Conservation (phyloP, 1,140 invertebrate species). For the Euglossa dilemma region DNA sequence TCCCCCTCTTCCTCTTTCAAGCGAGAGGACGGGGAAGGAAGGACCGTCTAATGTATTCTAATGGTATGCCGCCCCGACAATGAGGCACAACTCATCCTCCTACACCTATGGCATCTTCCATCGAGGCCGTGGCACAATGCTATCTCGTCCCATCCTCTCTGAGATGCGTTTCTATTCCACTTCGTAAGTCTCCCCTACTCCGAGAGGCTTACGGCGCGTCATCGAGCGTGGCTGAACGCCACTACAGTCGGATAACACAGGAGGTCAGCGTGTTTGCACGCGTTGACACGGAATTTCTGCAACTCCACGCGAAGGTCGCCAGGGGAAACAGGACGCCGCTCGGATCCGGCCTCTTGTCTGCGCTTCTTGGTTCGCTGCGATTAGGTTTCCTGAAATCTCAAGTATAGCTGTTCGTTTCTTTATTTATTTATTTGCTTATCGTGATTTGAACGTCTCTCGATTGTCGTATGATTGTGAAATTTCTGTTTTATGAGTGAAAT, state of each 20-base stretch:
- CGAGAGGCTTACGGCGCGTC: background rate
- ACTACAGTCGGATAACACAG: background rate
- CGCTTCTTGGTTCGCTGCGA: background rate
- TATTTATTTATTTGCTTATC: too few relatives aligned
- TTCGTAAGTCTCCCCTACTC: slow-evolving; percentile 16
- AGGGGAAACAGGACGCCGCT: background rate
- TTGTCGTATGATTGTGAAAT: too few relatives aligned
- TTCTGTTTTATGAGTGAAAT: too few relatives aligned
- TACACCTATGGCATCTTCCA: slow-evolving; percentile 70
- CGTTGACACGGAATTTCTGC: slow-evolving; percentile 55
- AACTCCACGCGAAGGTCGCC: slow-evolving; percentile 42
- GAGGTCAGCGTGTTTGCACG: slow-evolving; percentile 29
- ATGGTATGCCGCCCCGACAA: slow-evolving; percentile 79
- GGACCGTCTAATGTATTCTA: slow-evolving; percentile 76
- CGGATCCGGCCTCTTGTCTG: background rate
- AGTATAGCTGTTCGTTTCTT: too few relatives aligned
- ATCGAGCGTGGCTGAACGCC: slow-evolving; percentile 4
- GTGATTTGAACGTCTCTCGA: too few relatives aligned
- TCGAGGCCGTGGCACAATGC: slow-evolving; percentile 58
- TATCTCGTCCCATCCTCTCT: slow-evolving; percentile 56
- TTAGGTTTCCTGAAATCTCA: too few relatives aligned
- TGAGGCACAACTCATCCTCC: slow-evolving; percentile 78
- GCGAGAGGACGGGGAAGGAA: slow-evolving; percentile 22
- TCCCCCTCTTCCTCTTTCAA: slow-evolving; percentile 36
- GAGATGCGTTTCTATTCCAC: slow-evolving; percentile 53